Evolutionary conservation across 2,113 vertebrate species (phyloP), one percentile per base, ranked within the genome.

Genomic region (Columba janthina): DNA sequence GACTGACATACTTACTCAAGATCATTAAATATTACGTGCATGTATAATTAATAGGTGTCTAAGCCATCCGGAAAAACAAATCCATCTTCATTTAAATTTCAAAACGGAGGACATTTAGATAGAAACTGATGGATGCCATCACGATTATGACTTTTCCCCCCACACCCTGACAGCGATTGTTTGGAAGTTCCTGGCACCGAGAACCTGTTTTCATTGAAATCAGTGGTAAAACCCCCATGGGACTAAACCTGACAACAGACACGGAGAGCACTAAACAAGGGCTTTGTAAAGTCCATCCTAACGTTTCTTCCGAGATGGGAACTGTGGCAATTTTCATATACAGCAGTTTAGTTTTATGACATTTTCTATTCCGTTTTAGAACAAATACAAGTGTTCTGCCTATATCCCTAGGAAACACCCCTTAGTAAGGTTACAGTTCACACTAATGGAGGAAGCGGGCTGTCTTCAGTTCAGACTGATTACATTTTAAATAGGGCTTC

Each of bases 11-110:
- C 44, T 92, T 78, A 80, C 70, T 88, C 50, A 70, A 21, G 26
- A 88, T 77, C 94, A 94, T 94, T 80, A 95, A 93, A 91, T 94
- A 93, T 79, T 85, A 80, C 64, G 75, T 80, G 67, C 58, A 88
- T 71, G 82, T 89, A 85, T 91, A 96, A 96, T 90, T 91, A 87
- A 94, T 95, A 88, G 65, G 53, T 92, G 73, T 75, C 85, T 88
- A 84, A 92, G 64, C 40, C 61, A 81, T 54, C 83, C n/a, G 81
- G 73, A 93, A 87, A 67, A 94, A 95, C 90, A 95, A 90, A 96
- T 94, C 61, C 58, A 89, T 96, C 94, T 90, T 95, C 40, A 89
- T 87, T 92, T 78, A 84, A 67, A 58, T 92, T 88, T 77, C 74
- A 80, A 91, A 95, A 62, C 15, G 64, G 83, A 61, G 62, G 65